Evolutionary conservation across 2,797 vertebrate species (phyloP).

Genomic region (Melanotaenia nigrans): DNA sequence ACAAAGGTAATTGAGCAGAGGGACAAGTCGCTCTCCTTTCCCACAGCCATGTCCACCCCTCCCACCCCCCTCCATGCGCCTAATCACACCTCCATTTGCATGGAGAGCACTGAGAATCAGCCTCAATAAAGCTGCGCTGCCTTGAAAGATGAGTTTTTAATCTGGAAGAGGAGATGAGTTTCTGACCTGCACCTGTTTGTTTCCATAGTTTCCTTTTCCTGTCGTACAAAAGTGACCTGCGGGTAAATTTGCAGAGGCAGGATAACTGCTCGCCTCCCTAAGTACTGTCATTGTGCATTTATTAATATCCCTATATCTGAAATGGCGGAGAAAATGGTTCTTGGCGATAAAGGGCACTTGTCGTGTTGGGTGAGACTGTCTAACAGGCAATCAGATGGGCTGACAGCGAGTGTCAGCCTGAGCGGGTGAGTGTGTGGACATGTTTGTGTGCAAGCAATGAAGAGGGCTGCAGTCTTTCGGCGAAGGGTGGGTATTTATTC

Average conservation of each 20-base stretch:
- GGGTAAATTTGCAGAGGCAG: slow-evolving; percentile 90
- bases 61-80: slow-evolving; percentile 67
- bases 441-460: slow-evolving; percentile 46
- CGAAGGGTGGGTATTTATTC: slow-evolving; percentile 83
- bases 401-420: slow-evolving; percentile 83
- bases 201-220: slow-evolving; percentile 68
- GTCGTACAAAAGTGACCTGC: slow-evolving; percentile 84
- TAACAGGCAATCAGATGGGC: slow-evolving; percentile 87
- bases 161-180: slow-evolving; percentile 92
- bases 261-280: slow-evolving; percentile 77
- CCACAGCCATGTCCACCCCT: slow-evolving; percentile 70
- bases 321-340: slow-evolving; percentile 84
- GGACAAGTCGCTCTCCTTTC: slow-evolving; percentile 82
- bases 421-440: slow-evolving; percentile 58
- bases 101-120: slow-evolving; percentile 82
- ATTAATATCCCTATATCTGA: slow-evolving; percentile 89
- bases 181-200: slow-evolving; percentile 88
- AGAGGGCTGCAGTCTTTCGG: slow-evolving; percentile 72
- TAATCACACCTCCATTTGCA: slow-evolving; percentile 91
- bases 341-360: slow-evolving; percentile 81
- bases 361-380: slow-evolving; percentile 84
- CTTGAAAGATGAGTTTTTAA: slow-evolving; percentile 97
- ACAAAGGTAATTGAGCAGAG: slow-evolving; percentile 83
- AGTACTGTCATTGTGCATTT: slow-evolving; percentile 85
- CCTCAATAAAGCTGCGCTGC: slow-evolving; percentile 84